A percentile compares a stretch with the other conserved stretches of the same genome.
phyloP scores from a whole-genome alignment of 53 echinoderm and acorn worm species.

The Crossaster papposus region DNA sequence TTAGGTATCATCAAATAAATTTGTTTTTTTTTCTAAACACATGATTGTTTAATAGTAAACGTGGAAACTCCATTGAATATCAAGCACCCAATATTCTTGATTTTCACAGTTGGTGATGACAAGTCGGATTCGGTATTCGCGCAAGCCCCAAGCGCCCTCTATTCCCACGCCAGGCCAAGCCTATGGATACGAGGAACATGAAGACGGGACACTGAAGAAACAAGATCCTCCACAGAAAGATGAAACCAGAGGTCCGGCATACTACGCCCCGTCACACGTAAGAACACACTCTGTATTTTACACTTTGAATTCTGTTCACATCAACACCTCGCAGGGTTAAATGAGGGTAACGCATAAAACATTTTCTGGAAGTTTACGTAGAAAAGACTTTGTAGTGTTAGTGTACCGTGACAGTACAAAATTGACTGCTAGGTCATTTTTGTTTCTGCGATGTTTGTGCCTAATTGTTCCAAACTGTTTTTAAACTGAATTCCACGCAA shows the following conservation, averaged over 20 bases:
- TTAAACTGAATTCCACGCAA: not conserved
- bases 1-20: too few species aligned
- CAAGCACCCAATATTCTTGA: not conserved
- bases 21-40: too few species aligned
- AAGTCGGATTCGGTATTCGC: constrained; percentile 83
- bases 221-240: constrained; percentile 85
- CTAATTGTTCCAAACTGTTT: not conserved
- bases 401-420: not conserved
- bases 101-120: constrained; percentile 75
- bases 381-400: not conserved
- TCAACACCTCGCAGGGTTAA: too few species aligned
- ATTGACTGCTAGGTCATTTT: too few species aligned
- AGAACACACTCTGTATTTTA: constrained; percentile 7
- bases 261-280: constrained; percentile 89
- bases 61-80: not conserved
- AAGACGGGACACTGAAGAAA: constrained; percentile 90
- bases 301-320: too few species aligned
- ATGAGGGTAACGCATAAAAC: too few species aligned
- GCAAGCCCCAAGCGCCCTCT: constrained; percentile 94
- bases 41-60: too few species aligned
- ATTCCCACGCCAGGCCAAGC: constrained; percentile 98
- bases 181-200: constrained; percentile 95
- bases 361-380: not conserved
- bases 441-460: too few species aligned
- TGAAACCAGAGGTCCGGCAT: constrained; percentile 81